Percentiles rank a stretch among this genome's conserved stretches.
phyloP scores from a whole-genome alignment of 2,797 vertebrate genomes.

The Smutsia gigantea region DNA sequence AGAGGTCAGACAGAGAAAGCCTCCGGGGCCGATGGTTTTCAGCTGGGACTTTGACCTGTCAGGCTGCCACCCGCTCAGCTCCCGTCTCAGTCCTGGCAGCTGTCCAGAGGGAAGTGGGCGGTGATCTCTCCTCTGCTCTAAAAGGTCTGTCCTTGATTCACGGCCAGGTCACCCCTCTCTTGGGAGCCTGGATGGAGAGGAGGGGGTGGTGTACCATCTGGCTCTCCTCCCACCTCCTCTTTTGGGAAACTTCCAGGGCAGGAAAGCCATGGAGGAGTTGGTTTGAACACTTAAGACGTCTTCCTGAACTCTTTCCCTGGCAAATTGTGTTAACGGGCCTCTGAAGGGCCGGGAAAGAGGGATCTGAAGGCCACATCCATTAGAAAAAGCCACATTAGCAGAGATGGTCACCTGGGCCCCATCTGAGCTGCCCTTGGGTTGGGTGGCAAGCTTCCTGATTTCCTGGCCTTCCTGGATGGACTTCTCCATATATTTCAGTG shows the following conservation, averaged over 20 bases:
- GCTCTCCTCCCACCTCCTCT: background rate
- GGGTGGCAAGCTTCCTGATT: background rate
- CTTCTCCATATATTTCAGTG: background rate
- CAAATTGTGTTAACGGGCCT: background rate
- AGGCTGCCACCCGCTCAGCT: background rate
- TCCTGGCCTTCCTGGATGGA: conserved; percentile 31
- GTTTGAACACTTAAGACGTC: background rate
- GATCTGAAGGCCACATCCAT: background rate
- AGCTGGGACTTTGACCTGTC: background rate
- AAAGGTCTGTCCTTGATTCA: background rate
- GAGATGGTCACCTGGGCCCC: background rate
- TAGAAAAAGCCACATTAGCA: background rate
- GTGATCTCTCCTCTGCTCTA: too few relatives aligned
- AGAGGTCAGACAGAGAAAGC: background rate
- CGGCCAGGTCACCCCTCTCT: background rate
- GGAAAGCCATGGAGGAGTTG: background rate
- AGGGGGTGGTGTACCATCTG: background rate
- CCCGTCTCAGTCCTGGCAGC: background rate
- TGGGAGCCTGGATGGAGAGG: too few relatives aligned
- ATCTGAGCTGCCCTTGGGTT: background rate
- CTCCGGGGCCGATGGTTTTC: accelerated
- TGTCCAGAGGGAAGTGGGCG: background rate
- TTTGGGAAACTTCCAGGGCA: background rate
- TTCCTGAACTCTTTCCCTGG: background rate
- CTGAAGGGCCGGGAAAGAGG: background rate